phyloP scores from a whole-genome alignment of 2,888 invertebrate species.

The Trachelus stipa region DNA sequence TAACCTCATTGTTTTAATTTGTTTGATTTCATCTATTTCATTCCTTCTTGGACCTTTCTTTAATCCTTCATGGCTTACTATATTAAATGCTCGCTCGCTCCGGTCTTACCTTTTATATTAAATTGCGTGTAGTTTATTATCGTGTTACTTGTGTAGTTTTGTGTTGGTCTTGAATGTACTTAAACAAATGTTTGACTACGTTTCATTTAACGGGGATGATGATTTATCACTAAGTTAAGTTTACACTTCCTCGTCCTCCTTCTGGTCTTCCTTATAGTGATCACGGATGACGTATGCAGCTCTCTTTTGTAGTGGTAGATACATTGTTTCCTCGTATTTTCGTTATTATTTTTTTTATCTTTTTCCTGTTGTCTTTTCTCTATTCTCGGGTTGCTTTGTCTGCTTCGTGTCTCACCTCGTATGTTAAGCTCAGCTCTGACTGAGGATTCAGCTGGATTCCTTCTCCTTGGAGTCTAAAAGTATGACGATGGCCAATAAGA shows the following conservation, averaged over 20 bases:
- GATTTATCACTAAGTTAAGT: constrained; percentile 6
- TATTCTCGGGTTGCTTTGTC: constrained; percentile 8
- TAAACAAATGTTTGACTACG: neutral
- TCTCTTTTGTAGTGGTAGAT: neutral
- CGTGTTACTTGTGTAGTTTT: neutral
- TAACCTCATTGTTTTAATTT: constrained; percentile 15
- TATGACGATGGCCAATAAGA: constrained; percentile 25
- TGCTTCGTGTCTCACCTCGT: constrained; percentile 9
- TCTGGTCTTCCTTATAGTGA: neutral
- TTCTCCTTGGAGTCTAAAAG: constrained; percentile 78
- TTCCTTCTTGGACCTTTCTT: constrained; percentile 13
- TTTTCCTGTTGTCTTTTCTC: neutral
- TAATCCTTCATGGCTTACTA: constrained; percentile 20
- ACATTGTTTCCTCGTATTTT: neutral
- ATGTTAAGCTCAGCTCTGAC: constrained; percentile 28
- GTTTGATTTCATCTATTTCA: constrained; percentile 20
- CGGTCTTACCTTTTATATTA: neutral
- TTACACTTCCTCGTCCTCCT: neutral
- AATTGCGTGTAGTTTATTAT: neutral
- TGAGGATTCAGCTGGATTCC: constrained; percentile 75
- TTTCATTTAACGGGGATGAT: neutral
- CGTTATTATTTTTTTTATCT: neutral
- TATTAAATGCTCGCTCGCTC: neutral
- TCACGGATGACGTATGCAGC: constrained; percentile 2
- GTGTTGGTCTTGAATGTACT: neutral